phyloP scores from a whole-genome alignment of 2,888 invertebrate species.

The Aspidapion aeneum region DNA sequence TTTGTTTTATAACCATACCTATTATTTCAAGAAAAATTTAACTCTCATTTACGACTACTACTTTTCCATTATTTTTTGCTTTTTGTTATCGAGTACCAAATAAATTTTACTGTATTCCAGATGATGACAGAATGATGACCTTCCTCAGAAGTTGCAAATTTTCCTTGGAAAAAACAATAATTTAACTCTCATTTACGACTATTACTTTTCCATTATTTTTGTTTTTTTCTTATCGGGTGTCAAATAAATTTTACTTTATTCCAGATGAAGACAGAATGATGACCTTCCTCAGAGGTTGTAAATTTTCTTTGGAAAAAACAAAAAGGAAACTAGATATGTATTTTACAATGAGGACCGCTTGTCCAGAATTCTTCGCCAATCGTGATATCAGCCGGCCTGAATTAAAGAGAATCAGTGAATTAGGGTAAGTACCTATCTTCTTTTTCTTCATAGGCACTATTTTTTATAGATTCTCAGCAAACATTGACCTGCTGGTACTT shows the following conservation, averaged over 20 bases:
- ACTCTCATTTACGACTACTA: too few species aligned
- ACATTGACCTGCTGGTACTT: too few species aligned
- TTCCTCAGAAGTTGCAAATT: slow-evolving; percentile 85
- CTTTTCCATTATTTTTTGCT: too few species aligned
- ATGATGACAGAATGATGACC: slow-evolving; percentile 74
- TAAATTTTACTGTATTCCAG: too few species aligned
- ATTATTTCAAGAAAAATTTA: too few species aligned
- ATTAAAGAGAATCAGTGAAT: slow-evolving; percentile 63
- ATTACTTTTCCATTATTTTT: too few species aligned
- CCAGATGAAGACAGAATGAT: slow-evolving; percentile 73
- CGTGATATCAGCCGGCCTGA: slow-evolving; percentile 72
- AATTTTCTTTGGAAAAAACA: slow-evolving; percentile 82
- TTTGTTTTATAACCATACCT: too few species aligned
- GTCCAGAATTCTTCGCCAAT: slow-evolving; percentile 78
- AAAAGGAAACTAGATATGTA: slow-evolving; percentile 86
- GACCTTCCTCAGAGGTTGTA: slow-evolving; percentile 81
- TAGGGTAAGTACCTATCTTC: slow-evolving; percentile 59
- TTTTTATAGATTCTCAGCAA: background rate
- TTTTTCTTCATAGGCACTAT: slow-evolving; percentile 1
- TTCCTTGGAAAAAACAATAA: slow-evolving; percentile 82
- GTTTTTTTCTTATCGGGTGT: too few species aligned
- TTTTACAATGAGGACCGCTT: slow-evolving; percentile 79
- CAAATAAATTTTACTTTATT: too few species aligned
- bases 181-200: too few species aligned
- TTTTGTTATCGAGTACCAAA: too few species aligned